These are phyloP conservation scores for Percopsis transmontana DNA, from an alignment of 2,113 vertebrate species.

Conservation along the genomic window DNA sequence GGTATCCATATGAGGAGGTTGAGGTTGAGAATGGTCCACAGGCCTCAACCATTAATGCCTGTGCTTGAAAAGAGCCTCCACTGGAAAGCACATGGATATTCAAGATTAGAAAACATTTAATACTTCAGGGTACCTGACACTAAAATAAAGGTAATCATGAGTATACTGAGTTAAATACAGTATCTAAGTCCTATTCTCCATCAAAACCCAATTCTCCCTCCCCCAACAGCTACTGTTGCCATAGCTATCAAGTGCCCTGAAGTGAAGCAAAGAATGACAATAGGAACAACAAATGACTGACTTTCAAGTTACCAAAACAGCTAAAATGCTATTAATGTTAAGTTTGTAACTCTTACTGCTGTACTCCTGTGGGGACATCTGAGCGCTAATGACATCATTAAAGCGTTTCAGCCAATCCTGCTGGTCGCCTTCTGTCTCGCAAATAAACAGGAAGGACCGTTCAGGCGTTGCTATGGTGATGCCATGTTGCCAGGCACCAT, in stretches of 20 bases:
- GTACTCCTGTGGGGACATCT: slow-evolving; percentile 90
- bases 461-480: slow-evolving; percentile 88
- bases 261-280: too few relatives aligned
- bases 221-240: too few relatives aligned
- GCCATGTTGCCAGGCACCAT: slow-evolving; percentile 82
- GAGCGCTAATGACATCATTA: slow-evolving; percentile 71
- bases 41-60: slow-evolving; percentile 57
- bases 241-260: too few relatives aligned
- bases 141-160: not conserved
- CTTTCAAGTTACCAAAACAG: too few relatives aligned
- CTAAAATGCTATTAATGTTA: not conserved
- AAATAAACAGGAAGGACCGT: slow-evolving; percentile 87
- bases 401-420: slow-evolving; percentile 86
- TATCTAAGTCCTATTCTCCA: too few relatives aligned
- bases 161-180: too few relatives aligned
- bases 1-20: not conserved
- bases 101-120: slow-evolving; percentile 1
- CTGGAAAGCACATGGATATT: slow-evolving; percentile 54
- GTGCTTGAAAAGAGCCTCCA: slow-evolving; percentile 79
- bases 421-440: slow-evolving; percentile 84
- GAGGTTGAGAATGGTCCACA: not conserved
- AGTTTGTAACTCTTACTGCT: slow-evolving; percentile 74
- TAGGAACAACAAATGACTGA: too few relatives aligned
- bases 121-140: too few relatives aligned
- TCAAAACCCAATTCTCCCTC: too few relatives aligned